These are phyloP conservation scores for Hapalemur alaotrensis DNA, from an alignment of 2,797 vertebrate genomes.

Conservation along the genomic window DNA sequence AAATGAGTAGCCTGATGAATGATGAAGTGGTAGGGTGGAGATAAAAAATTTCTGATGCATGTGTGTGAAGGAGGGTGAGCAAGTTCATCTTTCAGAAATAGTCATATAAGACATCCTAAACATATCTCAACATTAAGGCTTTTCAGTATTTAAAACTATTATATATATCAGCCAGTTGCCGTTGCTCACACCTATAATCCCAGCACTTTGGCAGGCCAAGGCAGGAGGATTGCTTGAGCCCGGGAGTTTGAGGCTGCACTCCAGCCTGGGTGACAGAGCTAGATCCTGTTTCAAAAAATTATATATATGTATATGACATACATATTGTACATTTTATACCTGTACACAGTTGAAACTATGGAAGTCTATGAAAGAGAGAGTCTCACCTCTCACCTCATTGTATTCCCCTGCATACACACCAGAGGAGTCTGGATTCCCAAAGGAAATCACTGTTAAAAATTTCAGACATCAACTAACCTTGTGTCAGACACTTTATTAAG, in stretches of 20 bases:
- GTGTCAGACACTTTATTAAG: neutral
- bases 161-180: neutral
- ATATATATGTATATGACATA: neutral
- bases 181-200: neutral
- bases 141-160: neutral
- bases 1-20: neutral
- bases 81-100: neutral
- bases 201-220: neutral
- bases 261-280: neutral
- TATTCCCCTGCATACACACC: neutral
- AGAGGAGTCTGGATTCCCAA: neutral
- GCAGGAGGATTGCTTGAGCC: neutral
- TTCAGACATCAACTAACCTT: neutral
- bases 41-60: neutral
- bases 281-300: neutral
- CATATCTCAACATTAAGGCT: neutral
- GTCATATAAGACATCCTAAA: neutral
- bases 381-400: neutral
- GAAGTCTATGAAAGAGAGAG: neutral
- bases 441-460: neutral
- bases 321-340: neutral
- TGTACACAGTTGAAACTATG: neutral
- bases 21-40: neutral
- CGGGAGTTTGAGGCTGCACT: neutral
- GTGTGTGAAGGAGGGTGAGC: neutral